phyloP scores from a whole-genome alignment of 2,888 invertebrate genomes.

The Pseudanteris insignis region DNA sequence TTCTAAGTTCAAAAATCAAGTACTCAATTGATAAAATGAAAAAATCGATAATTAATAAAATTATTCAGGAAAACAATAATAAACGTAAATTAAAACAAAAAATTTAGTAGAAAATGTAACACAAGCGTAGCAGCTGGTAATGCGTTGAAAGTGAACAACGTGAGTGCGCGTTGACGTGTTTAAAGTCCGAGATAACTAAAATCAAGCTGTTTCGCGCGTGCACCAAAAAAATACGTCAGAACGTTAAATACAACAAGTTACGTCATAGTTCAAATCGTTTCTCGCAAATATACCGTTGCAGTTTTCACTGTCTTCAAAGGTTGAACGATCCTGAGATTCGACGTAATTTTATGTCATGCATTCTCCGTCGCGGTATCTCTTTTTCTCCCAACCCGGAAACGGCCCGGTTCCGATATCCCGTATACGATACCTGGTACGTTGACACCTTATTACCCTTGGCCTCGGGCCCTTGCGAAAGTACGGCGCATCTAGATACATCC shows the following conservation, averaged over 20 bases:
- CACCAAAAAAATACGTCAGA: conserved; percentile 34
- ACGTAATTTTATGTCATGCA: conserved; percentile 30
- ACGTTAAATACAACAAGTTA: conserved; percentile 44
- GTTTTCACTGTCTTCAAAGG: conserved; percentile 44
- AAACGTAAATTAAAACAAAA: neutral
- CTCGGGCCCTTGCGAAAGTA: conserved; percentile 48
- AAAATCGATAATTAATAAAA: too few species aligned
- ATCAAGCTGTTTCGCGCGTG: conserved; percentile 23
- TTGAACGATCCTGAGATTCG: conserved; percentile 42
- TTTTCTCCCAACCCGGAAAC: conserved; percentile 57
- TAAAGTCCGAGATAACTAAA: conserved; percentile 22
- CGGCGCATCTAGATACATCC: conserved; percentile 34
- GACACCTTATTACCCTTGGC: conserved; percentile 59
- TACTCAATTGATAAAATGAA: too few species aligned
- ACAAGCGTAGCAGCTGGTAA: conserved; percentile 12
- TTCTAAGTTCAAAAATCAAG: neutral
- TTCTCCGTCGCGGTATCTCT: conserved; percentile 27
- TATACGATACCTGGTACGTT: conserved; percentile 52
- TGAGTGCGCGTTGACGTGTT: conserved; percentile 15
- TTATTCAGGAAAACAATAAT: too few species aligned
- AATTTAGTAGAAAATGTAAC: too few species aligned
- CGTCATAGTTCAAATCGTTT: conserved; percentile 34
- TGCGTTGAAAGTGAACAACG: conserved; percentile 6
- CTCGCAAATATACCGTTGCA: conserved; percentile 34
- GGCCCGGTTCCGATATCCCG: conserved; percentile 50